Evolutionary conservation across 1,140 invertebrate species (phyloP).

Genomic region (Riptortus pedestris): DNA sequence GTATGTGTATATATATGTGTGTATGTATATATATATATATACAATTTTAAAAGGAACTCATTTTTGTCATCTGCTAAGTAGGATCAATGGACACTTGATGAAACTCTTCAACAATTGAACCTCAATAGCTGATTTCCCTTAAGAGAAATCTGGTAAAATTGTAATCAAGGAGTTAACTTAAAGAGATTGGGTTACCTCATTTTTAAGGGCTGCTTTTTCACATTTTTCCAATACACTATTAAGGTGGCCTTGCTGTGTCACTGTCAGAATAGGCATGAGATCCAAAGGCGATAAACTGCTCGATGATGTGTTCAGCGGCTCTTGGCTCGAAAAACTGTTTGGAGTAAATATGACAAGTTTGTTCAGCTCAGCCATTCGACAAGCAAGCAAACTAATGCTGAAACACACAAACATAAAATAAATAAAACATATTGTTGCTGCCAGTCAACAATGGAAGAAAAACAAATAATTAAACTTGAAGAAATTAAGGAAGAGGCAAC

Average conservation of each 20-base stretch:
- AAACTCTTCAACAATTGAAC: not conserved
- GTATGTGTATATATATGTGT: too few species aligned
- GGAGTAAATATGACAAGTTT: constrained; percentile 35
- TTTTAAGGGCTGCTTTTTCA: constrained; percentile 32
- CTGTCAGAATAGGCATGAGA: constrained; percentile 36
- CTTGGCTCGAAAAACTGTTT: not conserved
- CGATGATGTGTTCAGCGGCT: not conserved
- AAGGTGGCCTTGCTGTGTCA: constrained; percentile 42
- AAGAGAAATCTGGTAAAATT: not conserved
- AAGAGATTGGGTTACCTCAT: too few species aligned
- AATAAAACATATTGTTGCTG: not conserved
- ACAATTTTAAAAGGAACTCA: not conserved
- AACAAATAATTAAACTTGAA: too few species aligned
- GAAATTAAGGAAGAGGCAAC: too few species aligned
- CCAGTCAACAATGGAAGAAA: too few species aligned
- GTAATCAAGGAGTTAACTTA: not conserved
- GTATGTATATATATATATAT: too few species aligned
- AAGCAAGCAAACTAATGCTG: constrained; percentile 38
- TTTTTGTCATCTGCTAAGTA: not conserved
- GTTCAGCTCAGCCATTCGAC: constrained; percentile 41
- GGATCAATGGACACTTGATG: not conserved
- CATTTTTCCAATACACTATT: constrained; percentile 42
- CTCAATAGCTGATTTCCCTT: not conserved
- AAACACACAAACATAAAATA: constrained; percentile 18
- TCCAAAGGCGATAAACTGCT: constrained; percentile 18